phyloP scores from a whole-genome alignment of 2,797 vertebrate species.

The Bradypodion pumilum region DNA sequence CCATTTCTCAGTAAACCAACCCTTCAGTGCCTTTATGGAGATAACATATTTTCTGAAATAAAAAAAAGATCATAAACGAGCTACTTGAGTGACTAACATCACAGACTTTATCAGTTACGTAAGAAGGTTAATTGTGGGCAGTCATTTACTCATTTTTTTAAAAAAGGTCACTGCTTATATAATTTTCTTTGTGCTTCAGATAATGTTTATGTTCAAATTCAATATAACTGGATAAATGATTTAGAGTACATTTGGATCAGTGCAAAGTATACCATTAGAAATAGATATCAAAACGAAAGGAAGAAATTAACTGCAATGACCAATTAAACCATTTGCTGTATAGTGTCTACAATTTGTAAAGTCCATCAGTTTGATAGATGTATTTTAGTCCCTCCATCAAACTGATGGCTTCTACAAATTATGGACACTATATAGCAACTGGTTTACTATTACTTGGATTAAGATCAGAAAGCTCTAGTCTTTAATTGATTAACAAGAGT shows the following conservation, averaged over 20 bases:
- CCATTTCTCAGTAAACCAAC: not conserved
- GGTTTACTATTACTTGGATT: too few species aligned
- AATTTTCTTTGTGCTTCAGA: not conserved
- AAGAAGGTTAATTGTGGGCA: not conserved
- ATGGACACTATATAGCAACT: too few species aligned
- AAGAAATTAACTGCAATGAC: not conserved
- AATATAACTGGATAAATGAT: not conserved
- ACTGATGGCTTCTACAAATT: too few species aligned
- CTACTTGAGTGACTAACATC: not conserved
- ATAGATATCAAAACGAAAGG: not conserved
- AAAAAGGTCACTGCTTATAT: not conserved
- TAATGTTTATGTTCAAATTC: not conserved
- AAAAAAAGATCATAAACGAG: conserved; percentile 1
- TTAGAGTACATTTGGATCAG: not conserved
- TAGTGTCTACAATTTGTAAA: too few species aligned
- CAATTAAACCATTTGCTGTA: too few species aligned
- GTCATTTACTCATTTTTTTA: not conserved
- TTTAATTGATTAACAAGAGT: not conserved
- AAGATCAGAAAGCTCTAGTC: not conserved
- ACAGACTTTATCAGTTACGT: not conserved
- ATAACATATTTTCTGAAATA: not conserved
- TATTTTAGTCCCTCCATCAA: too few species aligned
- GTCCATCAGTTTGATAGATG: too few species aligned
- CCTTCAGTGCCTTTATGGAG: not conserved
- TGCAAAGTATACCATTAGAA: conserved; percentile 1